Evolutionary conservation across 1,140 invertebrate genomes (phyloP), one percentile per base, ranked within the genome.

Genomic region (Meloidogyne chitwoodi): DNA sequence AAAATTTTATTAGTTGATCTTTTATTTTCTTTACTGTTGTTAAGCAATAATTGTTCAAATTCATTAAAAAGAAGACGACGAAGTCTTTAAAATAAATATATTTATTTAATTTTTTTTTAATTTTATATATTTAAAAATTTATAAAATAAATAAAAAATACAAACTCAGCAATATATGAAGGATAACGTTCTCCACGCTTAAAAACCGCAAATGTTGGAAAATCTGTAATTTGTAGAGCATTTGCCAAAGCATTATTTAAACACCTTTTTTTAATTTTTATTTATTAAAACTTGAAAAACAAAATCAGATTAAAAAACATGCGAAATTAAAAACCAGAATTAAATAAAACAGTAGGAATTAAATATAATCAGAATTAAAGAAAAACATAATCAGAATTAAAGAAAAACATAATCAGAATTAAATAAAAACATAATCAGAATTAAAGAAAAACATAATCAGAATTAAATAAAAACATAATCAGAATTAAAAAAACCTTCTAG

Each of bases 181-280:
- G 81, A 2, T 24, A 61, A 38, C 81, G 82, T 62, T 87, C 87
- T 31, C 87, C 86, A 22, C 84, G 72, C 62, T 75, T 77, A 77
- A 87, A 86, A 24, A 87, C 76, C 8, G 84, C 84, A 19, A 86
- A 74, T 8, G 82, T 83, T 29, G 84, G 84, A 62, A 84, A 86
- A 65, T 84, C 78, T 19, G 66, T 72, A 62, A 86, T 84, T 41
- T 81, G 71, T 34, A 86, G 78, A 34, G 82, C 81, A 27, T 72
- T 63, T 31, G 77, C 79, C 22, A 86, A 77, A 22, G 81, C 74
- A 56, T 87, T 84, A 22, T 69, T 68, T 34, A 73, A 22, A 63
- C 70, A 73, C 26, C 70, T 71, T 56, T n/a, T n/a, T n/a, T n/a
- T n/a, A n/a, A n/a, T n/a, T n/a, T n/a, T n/a, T n/a, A n/a, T n/a